Evolutionary conservation across 2,888 invertebrate species (phyloP).

Genomic region (Apamea sordens): DNA sequence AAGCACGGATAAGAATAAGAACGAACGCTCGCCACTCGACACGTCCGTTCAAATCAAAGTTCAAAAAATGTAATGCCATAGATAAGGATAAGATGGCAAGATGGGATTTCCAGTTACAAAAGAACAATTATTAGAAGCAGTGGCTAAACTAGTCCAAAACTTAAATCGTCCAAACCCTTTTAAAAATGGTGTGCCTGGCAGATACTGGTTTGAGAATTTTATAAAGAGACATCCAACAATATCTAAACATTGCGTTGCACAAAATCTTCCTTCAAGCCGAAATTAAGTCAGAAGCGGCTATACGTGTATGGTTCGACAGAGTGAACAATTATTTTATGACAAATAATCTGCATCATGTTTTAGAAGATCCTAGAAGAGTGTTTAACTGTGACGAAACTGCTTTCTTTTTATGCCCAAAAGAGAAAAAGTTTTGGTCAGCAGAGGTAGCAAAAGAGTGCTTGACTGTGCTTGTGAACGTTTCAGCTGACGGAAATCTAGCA

Average conservation of each 20-base stretch:
- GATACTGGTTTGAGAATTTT: slow-evolving; percentile 6
- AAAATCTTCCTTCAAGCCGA: slow-evolving; percentile 6
- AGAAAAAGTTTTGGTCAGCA: slow-evolving; percentile 6
- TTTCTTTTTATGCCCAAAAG: slow-evolving; percentile 13
- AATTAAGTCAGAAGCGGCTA: slow-evolving; percentile 11
- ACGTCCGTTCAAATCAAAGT: no score
- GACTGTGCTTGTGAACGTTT: slow-evolving; percentile 2
- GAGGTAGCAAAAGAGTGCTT: slow-evolving; percentile 6
- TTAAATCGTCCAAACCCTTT: not conserved
- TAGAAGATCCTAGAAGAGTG: not conserved
- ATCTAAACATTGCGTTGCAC: slow-evolving; percentile 4
- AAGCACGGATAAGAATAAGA: no score
- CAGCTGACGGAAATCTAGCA: slow-evolving; percentile 9
- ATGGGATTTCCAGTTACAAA: slow-evolving; percentile 13
- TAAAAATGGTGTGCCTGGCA: slow-evolving; percentile 2
- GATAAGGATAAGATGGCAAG: no score
- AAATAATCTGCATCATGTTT: not conserved
- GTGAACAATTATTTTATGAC: not conserved
- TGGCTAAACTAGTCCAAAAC: not conserved
- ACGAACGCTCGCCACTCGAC: no score
- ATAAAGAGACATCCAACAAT: not conserved
- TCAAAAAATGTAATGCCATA: no score
- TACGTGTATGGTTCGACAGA: slow-evolving; percentile 2
- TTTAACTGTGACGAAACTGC: slow-evolving; percentile 11
- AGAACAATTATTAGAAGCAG: slow-evolving; percentile 1